Percentiles rank a stretch among this genome's conserved stretches.
These are phyloP conservation scores for Tetrapedia diversipes DNA, from an alignment of 2,888 invertebrate species.

Conservation along the genomic window DNA sequence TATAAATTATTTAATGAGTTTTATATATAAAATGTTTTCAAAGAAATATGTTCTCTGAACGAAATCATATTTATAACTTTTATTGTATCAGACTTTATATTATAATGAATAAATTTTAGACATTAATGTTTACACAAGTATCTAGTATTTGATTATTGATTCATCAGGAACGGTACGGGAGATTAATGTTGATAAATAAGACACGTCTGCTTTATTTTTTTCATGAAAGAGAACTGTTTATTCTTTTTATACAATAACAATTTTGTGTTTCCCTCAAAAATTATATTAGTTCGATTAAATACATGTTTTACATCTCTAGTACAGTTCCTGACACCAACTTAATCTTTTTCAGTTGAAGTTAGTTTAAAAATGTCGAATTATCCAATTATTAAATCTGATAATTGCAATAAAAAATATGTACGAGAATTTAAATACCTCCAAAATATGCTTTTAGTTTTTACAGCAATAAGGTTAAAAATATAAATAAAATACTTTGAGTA, in stretches of 20 bases:
- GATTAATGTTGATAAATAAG: constrained; percentile 71
- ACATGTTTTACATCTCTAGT: constrained; percentile 67
- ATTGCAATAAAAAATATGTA: constrained; percentile 20
- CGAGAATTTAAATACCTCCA: constrained; percentile 10
- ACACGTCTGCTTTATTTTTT: constrained; percentile 79
- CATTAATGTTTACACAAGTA: not conserved
- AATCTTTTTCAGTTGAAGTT: constrained; percentile 17
- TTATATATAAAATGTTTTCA: not conserved
- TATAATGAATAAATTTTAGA: not conserved
- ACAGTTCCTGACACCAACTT: constrained; percentile 76
- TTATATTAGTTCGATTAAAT: constrained; percentile 38
- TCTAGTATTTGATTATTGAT: constrained; percentile 3
- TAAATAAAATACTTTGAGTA: constrained; percentile 20
- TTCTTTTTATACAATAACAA: constrained; percentile 80
- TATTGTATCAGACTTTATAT: not conserved
- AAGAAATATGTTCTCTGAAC: not conserved
- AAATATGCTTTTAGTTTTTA: constrained; percentile 2
- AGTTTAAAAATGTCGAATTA: constrained; percentile 9
- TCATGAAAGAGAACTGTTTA: constrained; percentile 81
- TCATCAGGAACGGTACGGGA: constrained; percentile 78
- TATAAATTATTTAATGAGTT: not conserved
- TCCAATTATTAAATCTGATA: not conserved
- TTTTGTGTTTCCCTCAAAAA: constrained; percentile 46
- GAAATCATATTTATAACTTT: not conserved
- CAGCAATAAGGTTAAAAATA: constrained; percentile 12